Base-by-base conservation (phyloP, 2,113 vertebrate species). In the Salvelinus fontinalis region DNA sequence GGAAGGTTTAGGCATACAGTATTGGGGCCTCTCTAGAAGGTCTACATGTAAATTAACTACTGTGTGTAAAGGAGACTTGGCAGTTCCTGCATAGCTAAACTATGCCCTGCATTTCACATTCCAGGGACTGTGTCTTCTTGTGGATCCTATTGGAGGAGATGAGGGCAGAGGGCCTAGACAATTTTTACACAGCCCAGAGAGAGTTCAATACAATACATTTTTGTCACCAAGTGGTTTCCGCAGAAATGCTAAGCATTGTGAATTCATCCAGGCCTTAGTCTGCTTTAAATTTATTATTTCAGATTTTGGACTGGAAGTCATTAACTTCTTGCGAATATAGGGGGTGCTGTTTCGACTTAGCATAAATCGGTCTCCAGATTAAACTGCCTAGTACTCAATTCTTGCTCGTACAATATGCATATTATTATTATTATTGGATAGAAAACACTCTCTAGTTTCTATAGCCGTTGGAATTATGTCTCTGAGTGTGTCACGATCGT, bases 191-290 rank as follows among this genome's bases (percentile, higher is more conserved):
- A 74, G 57, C 18, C 73, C 44, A 65, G 39, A 60, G 31, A 60
- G 54, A 76, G 59, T 29, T 57, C 8, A 18, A 39, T 29, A 44
- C 18, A 60, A 70, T 76, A 76, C 59, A 29, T 70, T 76, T 31
- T 70, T 27, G 67, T 76, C 74, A 60, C 67, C 20, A 54, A 48
- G 75, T 69, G 75, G 54, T 75, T 67, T 76, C 68, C 67, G 18
- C 57, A 70, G 29, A 76, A 68, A 70, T 76, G 54, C 51, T 16
- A 62, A 62, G 8, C 6, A 62, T 62, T 9, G 59, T 9, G n/a
- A 24, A 62, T 24, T 62, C 9, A 13, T 18, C 51, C 51, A 54
- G 51, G 51, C 59, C 59, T 22, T 44, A 22, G 59, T 62, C n/a
- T 62, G n/a, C 6, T 24, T 1, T 24, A 24, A 24, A 62, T 22